These are phyloP conservation scores for Lutjanus campechanus DNA, from an alignment of 2,797 vertebrate species.

Conservation along the genomic window DNA sequence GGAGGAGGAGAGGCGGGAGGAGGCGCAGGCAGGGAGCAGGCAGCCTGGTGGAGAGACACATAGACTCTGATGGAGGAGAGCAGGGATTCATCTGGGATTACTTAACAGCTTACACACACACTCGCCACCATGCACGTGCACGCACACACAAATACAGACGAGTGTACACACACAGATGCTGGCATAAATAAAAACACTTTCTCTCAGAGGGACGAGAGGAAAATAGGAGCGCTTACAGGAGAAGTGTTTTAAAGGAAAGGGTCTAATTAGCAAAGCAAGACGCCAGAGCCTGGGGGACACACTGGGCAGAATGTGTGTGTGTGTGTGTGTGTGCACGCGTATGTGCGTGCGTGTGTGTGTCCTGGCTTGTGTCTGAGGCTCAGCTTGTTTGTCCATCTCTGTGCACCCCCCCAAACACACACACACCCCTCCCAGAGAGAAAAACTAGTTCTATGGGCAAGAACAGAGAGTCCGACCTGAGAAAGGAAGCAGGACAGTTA, in stretches of 20 bases:
- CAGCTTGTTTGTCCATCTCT: slow-evolving; percentile 68
- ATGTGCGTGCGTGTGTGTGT: slow-evolving; percentile 35
- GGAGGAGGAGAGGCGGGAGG: slow-evolving; percentile 41
- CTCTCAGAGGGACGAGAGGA: slow-evolving; percentile 81
- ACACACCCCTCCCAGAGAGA: slow-evolving; percentile 37
- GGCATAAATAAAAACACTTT: slow-evolving; percentile 87
- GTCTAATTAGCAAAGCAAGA: slow-evolving; percentile 88
- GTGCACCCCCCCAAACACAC: slow-evolving; percentile 29
- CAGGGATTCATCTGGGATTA: slow-evolving; percentile 85
- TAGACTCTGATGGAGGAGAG: slow-evolving; percentile 79
- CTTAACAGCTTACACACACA: slow-evolving; percentile 80
- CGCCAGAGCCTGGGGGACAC: slow-evolving; percentile 78
- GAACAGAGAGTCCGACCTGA: slow-evolving; percentile 48
- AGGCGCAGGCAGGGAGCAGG: slow-evolving; percentile 61
- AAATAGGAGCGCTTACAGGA: slow-evolving; percentile 85
- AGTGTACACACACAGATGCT: slow-evolving; percentile 72
- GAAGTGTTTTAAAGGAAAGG: slow-evolving; percentile 86
- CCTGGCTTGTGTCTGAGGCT: slow-evolving; percentile 62
- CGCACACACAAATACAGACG: slow-evolving; percentile 24
- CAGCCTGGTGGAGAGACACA: slow-evolving; percentile 75
- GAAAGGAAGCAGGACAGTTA: slow-evolving; percentile 61
- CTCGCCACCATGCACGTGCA: slow-evolving; percentile 13
- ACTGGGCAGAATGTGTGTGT: slow-evolving; percentile 43
- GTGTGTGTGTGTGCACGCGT: slow-evolving; percentile 44
- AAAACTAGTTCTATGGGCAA: slow-evolving; percentile 63